Evolutionary conservation across 1,140 invertebrate genomes (phyloP).

Genomic region (Listronotus bonariensis): DNA sequence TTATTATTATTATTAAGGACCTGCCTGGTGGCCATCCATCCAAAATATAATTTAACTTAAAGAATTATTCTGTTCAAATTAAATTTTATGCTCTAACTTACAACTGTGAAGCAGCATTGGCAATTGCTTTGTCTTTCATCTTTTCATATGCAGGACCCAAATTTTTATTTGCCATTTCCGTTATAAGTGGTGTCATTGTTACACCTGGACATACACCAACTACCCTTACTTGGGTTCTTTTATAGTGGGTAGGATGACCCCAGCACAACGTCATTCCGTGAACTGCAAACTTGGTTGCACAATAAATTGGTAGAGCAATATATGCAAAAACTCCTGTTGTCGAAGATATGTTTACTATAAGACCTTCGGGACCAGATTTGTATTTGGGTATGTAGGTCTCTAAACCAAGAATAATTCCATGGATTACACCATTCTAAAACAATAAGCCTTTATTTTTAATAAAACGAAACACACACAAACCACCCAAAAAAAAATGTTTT

Average conservation of each 20-base stretch:
- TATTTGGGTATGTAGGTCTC: slow-evolving; percentile 48
- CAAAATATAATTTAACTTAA: too few species aligned
- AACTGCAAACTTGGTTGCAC: slow-evolving; percentile 44
- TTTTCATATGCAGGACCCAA: slow-evolving; percentile 36
- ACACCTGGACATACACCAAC: slow-evolving; percentile 52
- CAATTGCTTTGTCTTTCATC: not conserved
- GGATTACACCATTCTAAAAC: slow-evolving; percentile 46
- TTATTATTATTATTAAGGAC: too few species aligned
- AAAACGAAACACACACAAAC: too few species aligned
- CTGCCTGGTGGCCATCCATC: too few species aligned
- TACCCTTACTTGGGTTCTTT: slow-evolving; percentile 46
- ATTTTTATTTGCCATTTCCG: slow-evolving; percentile 24
- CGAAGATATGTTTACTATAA: slow-evolving; percentile 48
- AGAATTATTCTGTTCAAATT: too few species aligned
- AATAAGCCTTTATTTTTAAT: too few species aligned
- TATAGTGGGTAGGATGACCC: slow-evolving; percentile 35
- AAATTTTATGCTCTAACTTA: slow-evolving; percentile 10
- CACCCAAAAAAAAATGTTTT: too few species aligned
- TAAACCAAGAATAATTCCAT: slow-evolving; percentile 43
- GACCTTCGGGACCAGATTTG: slow-evolving; percentile 43
- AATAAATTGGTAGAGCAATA: slow-evolving; percentile 45
- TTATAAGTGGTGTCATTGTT: slow-evolving; percentile 43
- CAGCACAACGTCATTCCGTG: slow-evolving; percentile 40
- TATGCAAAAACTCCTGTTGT: slow-evolving; percentile 33
- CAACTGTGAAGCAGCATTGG: slow-evolving; percentile 11